These are phyloP conservation scores for Melanotaenia parkinsoni DNA, from an alignment of 2,797 vertebrate species.

Conservation along the genomic window DNA sequence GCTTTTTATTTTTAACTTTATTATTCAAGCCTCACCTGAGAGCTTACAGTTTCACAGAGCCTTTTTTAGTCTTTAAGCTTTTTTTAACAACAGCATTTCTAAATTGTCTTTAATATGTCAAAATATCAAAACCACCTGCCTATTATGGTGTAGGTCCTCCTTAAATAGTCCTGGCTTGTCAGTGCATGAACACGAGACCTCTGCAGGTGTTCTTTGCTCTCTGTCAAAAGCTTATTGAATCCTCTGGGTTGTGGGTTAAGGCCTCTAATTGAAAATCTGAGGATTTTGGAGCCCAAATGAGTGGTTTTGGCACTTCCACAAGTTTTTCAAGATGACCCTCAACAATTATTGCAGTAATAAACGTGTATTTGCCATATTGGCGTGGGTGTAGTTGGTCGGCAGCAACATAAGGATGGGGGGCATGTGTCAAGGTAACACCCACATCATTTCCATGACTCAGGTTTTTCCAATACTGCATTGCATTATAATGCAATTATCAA, in stretches of 20 bases:
- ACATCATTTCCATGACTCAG: too few relatives aligned
- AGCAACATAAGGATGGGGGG: neutral
- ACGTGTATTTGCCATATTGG: neutral
- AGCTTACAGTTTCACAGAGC: neutral
- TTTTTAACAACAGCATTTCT: neutral
- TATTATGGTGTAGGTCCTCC: neutral
- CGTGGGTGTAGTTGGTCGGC: neutral
- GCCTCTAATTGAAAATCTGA: neutral
- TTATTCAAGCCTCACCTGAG: neutral
- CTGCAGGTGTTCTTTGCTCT: neutral
- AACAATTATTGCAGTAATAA: neutral
- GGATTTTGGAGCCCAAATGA: neutral
- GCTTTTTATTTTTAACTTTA: neutral
- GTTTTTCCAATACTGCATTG: too few relatives aligned
- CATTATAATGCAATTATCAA: neutral
- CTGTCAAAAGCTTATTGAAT: neutral
- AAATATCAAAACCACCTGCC: neutral
- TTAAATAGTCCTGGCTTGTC: neutral
- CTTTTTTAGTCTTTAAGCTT: neutral
- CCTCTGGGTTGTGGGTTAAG: neutral
- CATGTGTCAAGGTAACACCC: neutral
- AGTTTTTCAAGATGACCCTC: neutral
- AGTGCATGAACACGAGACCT: neutral
- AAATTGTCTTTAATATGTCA: neutral
- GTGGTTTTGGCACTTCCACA: neutral